Base-by-base conservation (phyloP, 1,140 invertebrate species). In the Heliconius congener region DNA sequence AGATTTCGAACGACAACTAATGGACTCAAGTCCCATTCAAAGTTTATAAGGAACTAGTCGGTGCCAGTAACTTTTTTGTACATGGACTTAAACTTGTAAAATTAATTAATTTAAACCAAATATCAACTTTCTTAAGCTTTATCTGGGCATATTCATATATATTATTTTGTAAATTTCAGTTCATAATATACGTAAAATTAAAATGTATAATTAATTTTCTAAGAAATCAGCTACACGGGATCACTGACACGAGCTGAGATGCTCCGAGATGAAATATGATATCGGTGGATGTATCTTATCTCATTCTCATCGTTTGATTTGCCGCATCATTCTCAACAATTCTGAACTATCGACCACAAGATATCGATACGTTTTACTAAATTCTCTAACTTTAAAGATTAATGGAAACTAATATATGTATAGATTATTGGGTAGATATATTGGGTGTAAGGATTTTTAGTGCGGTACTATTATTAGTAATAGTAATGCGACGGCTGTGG, bases 211-310 rank as follows among this genome's bases (percentile, higher is more conserved):
- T 57, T 57, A 27, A 13, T 66, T 66, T 16, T 30, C 13, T 30
- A 66, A 66, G 11, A 11, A 60, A 60, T n/a, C 34, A 37, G 34
- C 27, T 30, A 50, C 8, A 19, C 42, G 60, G 23, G 60, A n/a
- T 66, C 60, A 66, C 11, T 30, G 60, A 66, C 60, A 30, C 27
- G 23, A 66, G 3, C 60, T 66, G n/a, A 30, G 60, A 30, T 66
- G 27, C n/a, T 11, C n/a, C 60, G 60, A 66, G 27, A 30, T 18
- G 60, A 66, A 66, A 66, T n/a, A 16, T 66, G 60, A 66, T 66
- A 66, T 66, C 60, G 27, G 60, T 66, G 60, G 60, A 66, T 16
- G 27, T n/a, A 60, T 60, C 57, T 60, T 66, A 30, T 66, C 23
- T 13, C 13, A 30, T 30, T 66, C 60, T 66, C 60, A 30, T 66